Conservation (phyloP, 1,140 invertebrate genomes). For the Belonocnema kinseyi region DNA sequence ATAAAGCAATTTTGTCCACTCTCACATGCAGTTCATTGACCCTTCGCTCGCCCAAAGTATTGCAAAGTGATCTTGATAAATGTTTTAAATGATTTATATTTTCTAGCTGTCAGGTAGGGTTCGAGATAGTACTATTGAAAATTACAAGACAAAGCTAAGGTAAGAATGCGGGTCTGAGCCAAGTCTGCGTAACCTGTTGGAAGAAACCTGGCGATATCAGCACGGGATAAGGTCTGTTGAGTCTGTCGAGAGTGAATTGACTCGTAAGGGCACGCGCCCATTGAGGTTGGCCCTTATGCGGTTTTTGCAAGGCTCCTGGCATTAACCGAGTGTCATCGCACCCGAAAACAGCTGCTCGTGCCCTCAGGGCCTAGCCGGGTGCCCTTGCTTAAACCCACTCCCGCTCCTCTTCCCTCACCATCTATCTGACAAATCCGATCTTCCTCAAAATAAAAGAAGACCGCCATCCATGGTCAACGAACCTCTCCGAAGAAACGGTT, state of each 20-base stretch:
- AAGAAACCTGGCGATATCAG: too few relatives aligned
- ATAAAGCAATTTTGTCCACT: too few relatives aligned
- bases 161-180: too few relatives aligned
- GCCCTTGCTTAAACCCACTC: constrained; percentile 63
- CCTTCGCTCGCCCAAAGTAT: too few relatives aligned
- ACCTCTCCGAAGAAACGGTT: constrained; percentile 47
- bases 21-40: too few relatives aligned
- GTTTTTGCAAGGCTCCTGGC: constrained; percentile 59
- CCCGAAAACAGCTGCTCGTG: constrained; percentile 65
- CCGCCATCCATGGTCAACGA: constrained; percentile 58
- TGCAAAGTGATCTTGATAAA: too few relatives aligned
- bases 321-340: constrained; percentile 66
- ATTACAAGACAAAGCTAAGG: too few relatives aligned
- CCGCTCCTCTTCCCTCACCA: constrained; percentile 55
- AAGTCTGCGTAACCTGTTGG: too few relatives aligned
- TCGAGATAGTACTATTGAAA: too few relatives aligned
- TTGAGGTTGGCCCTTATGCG: constrained; percentile 54
- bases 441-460: constrained; percentile 54
- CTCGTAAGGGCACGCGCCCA: constrained; percentile 62
- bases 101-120: too few relatives aligned
- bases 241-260: constrained; percentile 52
- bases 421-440: constrained; percentile 69
- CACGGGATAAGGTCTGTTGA: constrained; percentile 2
- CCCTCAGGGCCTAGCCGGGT: constrained; percentile 60
- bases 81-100: too few relatives aligned